phyloP scores from a whole-genome alignment of 2,797 vertebrate species.

The Phrynocephalus guinanensis region DNA sequence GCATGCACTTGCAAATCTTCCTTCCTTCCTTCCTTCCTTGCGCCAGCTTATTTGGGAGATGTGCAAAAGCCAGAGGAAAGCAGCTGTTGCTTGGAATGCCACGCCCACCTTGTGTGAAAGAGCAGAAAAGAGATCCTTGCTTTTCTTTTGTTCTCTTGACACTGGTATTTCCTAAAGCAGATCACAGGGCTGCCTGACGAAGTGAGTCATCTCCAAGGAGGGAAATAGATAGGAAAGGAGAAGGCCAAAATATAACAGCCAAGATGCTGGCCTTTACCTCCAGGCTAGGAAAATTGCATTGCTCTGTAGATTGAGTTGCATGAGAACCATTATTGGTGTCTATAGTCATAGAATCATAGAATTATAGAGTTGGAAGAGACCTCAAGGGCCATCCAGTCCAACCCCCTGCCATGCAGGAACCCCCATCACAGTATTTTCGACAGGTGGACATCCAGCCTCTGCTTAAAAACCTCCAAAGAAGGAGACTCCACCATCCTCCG shows the following conservation, averaged over 20 bases:
- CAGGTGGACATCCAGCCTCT: too few species aligned
- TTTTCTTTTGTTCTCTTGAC: neutral
- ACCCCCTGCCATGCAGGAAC: too few species aligned
- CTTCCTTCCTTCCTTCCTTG: neutral
- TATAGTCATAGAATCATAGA: too few species aligned
- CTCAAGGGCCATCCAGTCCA: too few species aligned
- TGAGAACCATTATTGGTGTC: too few species aligned
- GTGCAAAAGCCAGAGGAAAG: neutral
- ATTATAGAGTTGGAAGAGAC: too few species aligned
- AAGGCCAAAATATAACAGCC: neutral
- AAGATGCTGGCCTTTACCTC: neutral
- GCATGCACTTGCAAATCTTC: neutral
- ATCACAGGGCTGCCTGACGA: neutral
- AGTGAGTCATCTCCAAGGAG: neutral
- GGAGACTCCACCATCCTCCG: too few species aligned
- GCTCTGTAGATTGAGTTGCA: too few species aligned
- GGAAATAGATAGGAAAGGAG: neutral
- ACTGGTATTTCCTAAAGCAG: neutral
- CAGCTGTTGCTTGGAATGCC: neutral
- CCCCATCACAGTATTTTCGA: too few species aligned
- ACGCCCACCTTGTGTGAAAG: neutral
- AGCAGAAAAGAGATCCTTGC: neutral
- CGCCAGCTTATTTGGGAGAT: neutral
- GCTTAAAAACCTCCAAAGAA: too few species aligned
- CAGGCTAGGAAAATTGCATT: neutral